Evolutionary conservation across 30 jellyfish, hydroid and myxozoan species (phyloP).

Genomic region (Chironex yamaguchii): DNA sequence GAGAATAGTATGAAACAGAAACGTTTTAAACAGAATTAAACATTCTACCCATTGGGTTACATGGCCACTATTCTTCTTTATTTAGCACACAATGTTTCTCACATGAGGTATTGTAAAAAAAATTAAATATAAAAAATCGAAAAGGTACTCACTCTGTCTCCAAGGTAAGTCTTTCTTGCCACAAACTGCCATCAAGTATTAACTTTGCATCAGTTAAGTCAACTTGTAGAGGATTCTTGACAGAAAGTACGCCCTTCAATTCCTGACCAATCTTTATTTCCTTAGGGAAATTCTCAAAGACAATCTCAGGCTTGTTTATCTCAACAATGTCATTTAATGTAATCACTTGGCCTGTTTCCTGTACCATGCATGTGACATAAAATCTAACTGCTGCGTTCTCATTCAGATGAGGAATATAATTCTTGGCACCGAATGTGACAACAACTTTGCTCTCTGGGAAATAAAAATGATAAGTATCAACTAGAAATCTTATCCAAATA

Average conservation of each 20-base stretch:
- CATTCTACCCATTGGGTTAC: too few relatives aligned
- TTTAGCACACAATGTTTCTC: too few relatives aligned
- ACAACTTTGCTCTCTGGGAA: conserved; percentile 58
- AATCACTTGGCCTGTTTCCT: conserved; percentile 70
- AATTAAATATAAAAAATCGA: too few relatives aligned
- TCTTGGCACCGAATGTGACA: conserved; percentile 51
- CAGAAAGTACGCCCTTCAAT: conserved; percentile 5
- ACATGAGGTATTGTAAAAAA: too few relatives aligned
- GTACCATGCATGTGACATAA: conserved; percentile 58
- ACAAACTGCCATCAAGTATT: conserved; percentile 83
- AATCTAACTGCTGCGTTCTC: conserved; percentile 77
- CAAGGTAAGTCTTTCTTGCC: conserved; percentile 68
- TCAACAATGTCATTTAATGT: conserved; percentile 62
- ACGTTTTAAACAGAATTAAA: too few relatives aligned
- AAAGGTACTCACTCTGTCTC: conserved; percentile 23
- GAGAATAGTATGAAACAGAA: too few relatives aligned
- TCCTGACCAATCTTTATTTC: conserved; percentile 29
- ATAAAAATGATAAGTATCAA: neutral
- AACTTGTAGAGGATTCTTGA: conserved; percentile 70
- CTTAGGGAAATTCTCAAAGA: conserved; percentile 26
- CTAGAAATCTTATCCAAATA: too few relatives aligned
- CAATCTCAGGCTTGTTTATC: conserved; percentile 62
- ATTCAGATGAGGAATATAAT: conserved; percentile 69
- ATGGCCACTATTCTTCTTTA: too few relatives aligned
- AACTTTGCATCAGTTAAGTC: conserved; percentile 55